A percentile compares a stretch with the other conserved stretches of the same genome.
phyloP scores from a whole-genome alignment of 2,113 vertebrate genomes.

The Sminthopsis crassicaudata region DNA sequence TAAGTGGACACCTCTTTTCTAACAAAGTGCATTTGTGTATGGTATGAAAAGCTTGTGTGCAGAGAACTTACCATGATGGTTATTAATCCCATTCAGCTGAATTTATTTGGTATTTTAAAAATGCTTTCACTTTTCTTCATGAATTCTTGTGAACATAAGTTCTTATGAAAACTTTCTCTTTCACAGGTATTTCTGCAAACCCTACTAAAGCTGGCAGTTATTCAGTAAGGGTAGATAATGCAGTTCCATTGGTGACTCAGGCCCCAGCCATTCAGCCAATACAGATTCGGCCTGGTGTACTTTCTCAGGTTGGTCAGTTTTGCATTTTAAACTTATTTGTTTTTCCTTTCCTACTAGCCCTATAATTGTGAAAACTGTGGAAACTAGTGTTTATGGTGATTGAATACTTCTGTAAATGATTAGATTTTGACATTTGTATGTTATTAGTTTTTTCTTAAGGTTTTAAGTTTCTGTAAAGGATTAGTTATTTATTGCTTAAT shows the following conservation, averaged over 20 bases:
- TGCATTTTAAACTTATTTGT: neutral
- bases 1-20: constrained; percentile 20
- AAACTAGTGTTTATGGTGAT: neutral
- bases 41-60: constrained; percentile 28
- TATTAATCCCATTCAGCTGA: neutral
- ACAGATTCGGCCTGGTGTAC: constrained; percentile 95
- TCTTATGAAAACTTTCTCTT: constrained; percentile 64
- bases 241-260: constrained; percentile 94
- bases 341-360: neutral
- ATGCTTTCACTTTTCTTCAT: constrained; percentile 2
- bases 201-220: constrained; percentile 92
- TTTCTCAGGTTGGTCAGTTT: constrained; percentile 91
- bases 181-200: constrained; percentile 92
- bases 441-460: neutral
- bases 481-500: neutral
- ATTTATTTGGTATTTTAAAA: constrained; percentile 40
- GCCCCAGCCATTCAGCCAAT: constrained; percentile 93
- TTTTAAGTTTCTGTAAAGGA: neutral
- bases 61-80: neutral
- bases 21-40: constrained; percentile 16
- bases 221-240: constrained; percentile 94
- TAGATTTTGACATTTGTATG: constrained; percentile 25
- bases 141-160: neutral
- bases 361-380: constrained; percentile 19
- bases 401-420: neutral